These are phyloP conservation scores for Heliothis virescens DNA, from an alignment of 1,140 invertebrate genomes.

Conservation along the genomic window DNA sequence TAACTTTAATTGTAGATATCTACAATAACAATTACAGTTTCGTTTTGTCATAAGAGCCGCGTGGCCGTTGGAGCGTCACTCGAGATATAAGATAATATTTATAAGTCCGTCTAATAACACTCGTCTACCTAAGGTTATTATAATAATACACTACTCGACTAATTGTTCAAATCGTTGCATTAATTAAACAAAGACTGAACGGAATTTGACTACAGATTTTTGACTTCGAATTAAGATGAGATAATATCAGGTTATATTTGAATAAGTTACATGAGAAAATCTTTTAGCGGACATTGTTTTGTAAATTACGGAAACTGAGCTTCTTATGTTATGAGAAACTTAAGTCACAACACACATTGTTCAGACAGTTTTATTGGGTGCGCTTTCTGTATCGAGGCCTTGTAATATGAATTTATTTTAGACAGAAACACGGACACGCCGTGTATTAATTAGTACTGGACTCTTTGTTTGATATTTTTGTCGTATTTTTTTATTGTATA, in stretches of 20 bases:
- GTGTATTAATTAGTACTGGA: not conserved
- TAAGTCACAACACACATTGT: slow-evolving; percentile 49
- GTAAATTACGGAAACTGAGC: slow-evolving; percentile 51
- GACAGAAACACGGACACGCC: not conserved
- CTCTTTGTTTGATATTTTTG: not conserved
- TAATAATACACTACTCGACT: not conserved
- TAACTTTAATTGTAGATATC: not conserved
- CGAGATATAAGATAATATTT: slow-evolving; percentile 11
- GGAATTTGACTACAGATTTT: not conserved
- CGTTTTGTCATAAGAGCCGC: not conserved
- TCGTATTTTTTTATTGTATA: too few relatives aligned
- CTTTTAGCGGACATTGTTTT: slow-evolving; percentile 39
- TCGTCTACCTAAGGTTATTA: not conserved
- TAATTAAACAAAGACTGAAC: not conserved
- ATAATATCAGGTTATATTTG: slow-evolving; percentile 23
- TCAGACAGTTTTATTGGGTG: not conserved
- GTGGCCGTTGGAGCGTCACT: not conserved
- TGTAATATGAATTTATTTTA: slow-evolving; percentile 13
- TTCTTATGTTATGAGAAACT: slow-evolving; percentile 52
- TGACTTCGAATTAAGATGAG: slow-evolving; percentile 40
- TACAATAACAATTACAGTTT: not conserved
- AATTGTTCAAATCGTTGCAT: not conserved
- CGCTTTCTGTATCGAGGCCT: not conserved
- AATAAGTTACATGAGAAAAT: slow-evolving; percentile 37
- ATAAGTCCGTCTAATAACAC: not conserved